Evolutionary conservation across 2,113 vertebrate genomes (phyloP).

Genomic region (Pelecanoides urinatrix): DNA sequence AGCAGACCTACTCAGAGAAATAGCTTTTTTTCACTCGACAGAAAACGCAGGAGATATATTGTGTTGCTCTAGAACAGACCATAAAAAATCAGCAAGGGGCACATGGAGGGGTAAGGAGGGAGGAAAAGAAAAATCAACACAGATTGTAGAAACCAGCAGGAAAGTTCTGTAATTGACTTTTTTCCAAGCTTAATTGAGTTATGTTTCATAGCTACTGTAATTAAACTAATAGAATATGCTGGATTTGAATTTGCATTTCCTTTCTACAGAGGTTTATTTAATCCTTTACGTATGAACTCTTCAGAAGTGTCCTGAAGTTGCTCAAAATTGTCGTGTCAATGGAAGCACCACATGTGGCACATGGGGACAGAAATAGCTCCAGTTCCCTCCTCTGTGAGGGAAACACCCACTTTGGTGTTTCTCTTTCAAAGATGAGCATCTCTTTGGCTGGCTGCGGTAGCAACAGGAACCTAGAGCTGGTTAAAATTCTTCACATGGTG

Average conservation of each 20-base stretch:
- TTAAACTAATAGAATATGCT: constrained; percentile 30
- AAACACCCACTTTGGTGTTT: background rate
- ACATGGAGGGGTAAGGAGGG: background rate
- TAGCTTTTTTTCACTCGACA: background rate
- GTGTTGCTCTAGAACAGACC: background rate
- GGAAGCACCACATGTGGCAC: background rate
- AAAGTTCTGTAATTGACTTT: constrained; percentile 47
- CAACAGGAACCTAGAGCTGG: background rate
- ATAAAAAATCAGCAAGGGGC: constrained; percentile 42
- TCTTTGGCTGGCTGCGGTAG: background rate
- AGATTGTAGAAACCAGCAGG: constrained; percentile 50
- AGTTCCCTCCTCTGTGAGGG: background rate
- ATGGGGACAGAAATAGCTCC: background rate
- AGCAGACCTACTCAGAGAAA: background rate
- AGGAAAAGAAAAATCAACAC: constrained; percentile 45
- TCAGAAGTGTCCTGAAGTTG: background rate
- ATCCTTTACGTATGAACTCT: background rate
- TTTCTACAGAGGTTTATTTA: background rate
- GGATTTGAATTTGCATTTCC: constrained; percentile 34
- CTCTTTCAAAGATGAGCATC: background rate
- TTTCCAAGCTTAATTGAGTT: constrained; percentile 39
- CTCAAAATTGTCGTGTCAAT: background rate
- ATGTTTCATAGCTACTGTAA: constrained; percentile 56
- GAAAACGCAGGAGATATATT: background rate
- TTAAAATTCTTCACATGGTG: background rate